Conservation (phyloP, 2,113 vertebrate species). For the Hiodon alosoides region DNA sequence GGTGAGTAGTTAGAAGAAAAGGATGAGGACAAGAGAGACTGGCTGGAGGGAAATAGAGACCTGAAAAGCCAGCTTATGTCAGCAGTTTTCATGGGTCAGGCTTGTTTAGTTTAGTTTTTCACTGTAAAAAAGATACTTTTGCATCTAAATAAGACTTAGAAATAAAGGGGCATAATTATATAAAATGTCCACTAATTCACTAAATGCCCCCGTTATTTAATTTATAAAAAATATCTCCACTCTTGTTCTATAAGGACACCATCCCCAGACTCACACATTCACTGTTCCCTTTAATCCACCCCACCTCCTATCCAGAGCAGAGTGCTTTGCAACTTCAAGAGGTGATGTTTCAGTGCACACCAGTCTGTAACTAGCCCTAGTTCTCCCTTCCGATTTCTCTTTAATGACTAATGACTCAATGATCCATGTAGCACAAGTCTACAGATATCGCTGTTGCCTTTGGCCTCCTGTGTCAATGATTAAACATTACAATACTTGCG, state of each 20-base stretch:
- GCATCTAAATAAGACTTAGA: too few relatives aligned
- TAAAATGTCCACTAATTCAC: background rate
- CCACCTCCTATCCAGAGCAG: background rate
- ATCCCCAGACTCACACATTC: too few relatives aligned
- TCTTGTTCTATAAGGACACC: too few relatives aligned
- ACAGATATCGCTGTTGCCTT: constrained; percentile 22
- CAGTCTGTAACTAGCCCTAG: constrained; percentile 10
- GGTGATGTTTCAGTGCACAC: constrained; percentile 8
- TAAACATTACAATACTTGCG: constrained; percentile 3
- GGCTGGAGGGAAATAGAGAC: too few relatives aligned
- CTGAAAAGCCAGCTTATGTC: too few relatives aligned
- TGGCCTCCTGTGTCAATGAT: constrained; percentile 12
- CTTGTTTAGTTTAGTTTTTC: too few relatives aligned
- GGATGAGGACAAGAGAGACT: too few relatives aligned
- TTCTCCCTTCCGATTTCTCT: constrained; percentile 4
- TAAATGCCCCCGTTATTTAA: background rate
- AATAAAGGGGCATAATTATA: too few relatives aligned
- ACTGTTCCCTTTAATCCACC: background rate
- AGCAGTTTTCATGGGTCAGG: too few relatives aligned
- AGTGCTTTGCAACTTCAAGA: background rate
- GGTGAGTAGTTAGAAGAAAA: too few relatives aligned
- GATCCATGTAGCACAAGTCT: constrained; percentile 19
- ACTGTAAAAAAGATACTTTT: too few relatives aligned
- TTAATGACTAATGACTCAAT: constrained; percentile 11
- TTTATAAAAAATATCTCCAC: background rate